phyloP scores from a whole-genome alignment of 2,113 vertebrate genomes.

The Corvus moneduloides region DNA sequence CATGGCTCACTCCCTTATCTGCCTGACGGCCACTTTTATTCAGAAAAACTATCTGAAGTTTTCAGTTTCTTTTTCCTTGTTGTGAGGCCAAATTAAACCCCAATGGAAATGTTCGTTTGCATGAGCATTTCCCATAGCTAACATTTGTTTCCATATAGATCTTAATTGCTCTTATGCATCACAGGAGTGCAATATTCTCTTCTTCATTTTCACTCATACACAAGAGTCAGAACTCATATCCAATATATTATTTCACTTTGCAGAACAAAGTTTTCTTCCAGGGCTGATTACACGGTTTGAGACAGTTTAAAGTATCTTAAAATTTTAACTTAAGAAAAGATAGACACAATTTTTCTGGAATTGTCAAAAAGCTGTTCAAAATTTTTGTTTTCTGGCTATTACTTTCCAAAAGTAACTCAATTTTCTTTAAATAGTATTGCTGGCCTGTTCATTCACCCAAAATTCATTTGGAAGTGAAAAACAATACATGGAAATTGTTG shows the following conservation, averaged over 20 bases:
- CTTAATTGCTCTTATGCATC: neutral
- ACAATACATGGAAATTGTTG: neutral
- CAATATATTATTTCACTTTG: neutral
- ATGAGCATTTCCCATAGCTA: neutral
- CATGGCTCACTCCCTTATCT: neutral
- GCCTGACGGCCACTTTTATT: neutral
- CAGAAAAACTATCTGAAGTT: neutral
- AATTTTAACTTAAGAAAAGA: neutral
- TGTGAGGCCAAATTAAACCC: neutral
- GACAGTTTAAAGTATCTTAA: neutral
- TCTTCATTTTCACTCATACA: neutral
- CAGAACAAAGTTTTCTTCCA: neutral
- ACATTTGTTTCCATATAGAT: neutral
- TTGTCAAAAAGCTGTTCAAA: neutral
- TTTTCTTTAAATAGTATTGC: neutral
- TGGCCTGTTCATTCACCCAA: neutral
- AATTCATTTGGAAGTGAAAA: neutral
- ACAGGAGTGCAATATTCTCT: neutral
- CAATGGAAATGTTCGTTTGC: neutral
- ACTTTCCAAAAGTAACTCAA: neutral
- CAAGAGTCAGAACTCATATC: neutral
- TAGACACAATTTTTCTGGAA: neutral
- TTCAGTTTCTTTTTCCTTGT: slow-evolving; percentile 16
- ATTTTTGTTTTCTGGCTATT: neutral
- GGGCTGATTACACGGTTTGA: neutral